Percentiles rank a stretch among this genome's conserved stretches.
These are phyloP conservation scores for Hydrotaea diabolus DNA, from an alignment of 2,888 invertebrate species.

Conservation along the genomic window DNA sequence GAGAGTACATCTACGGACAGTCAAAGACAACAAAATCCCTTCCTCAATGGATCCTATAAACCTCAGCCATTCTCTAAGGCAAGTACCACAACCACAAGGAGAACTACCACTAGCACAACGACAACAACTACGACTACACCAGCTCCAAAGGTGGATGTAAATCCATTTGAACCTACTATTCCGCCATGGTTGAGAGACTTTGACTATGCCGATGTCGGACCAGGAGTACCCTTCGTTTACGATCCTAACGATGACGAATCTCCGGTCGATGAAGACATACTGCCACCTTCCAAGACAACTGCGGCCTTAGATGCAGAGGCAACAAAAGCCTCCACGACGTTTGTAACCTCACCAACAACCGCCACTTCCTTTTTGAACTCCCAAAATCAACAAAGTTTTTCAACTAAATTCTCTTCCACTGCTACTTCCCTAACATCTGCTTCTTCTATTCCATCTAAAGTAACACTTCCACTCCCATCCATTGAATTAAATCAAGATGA, in stretches of 20 bases:
- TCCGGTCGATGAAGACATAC: conserved; percentile 66
- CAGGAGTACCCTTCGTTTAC: conserved; percentile 77
- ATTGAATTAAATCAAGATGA: conserved; percentile 64
- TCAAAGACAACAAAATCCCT: conserved; percentile 62
- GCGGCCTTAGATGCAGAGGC: conserved; percentile 19
- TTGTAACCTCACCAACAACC: conserved; percentile 34
- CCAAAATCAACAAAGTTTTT: conserved; percentile 69
- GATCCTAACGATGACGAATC: conserved; percentile 66
- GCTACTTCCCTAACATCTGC: conserved; percentile 68
- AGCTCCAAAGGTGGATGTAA: conserved; percentile 68
- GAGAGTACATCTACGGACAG: not conserved
- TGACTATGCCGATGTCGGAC: conserved; percentile 78
- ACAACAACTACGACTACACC: conserved; percentile 69
- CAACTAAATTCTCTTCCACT: conserved; percentile 63
- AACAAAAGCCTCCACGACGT: conserved; percentile 57
- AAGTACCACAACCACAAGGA: conserved; percentile 44
- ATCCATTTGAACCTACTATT: conserved; percentile 76
- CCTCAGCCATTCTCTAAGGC: conserved; percentile 44
- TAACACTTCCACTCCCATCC: conserved; percentile 78
- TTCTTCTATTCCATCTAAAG: conserved; percentile 75
- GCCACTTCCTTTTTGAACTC: conserved; percentile 57
- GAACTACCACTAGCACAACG: conserved; percentile 42
- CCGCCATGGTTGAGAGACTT: conserved; percentile 77
- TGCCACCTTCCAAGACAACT: conserved; percentile 62
- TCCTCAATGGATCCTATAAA: conserved; percentile 64